Conservation (phyloP, 2,888 invertebrate genomes). For the Pyrrhosoma nymphula region DNA sequence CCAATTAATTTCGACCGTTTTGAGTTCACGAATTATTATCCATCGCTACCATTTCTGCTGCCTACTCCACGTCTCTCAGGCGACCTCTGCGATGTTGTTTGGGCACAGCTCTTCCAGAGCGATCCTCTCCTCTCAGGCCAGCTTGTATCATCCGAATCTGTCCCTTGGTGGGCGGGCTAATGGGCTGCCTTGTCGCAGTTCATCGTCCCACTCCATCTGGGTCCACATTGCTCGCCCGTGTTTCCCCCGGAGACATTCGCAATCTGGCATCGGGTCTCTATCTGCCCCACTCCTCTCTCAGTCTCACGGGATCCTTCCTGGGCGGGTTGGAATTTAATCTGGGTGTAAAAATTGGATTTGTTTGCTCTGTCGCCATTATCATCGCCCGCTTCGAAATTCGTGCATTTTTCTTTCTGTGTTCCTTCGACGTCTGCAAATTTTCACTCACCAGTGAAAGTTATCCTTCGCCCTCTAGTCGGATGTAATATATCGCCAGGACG, state of each 20-base stretch:
- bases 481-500: background rate
- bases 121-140: background rate
- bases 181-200: background rate
- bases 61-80: too few species aligned
- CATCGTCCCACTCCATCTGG: background rate
- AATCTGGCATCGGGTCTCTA: background rate
- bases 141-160: background rate
- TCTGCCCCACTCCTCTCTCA: background rate
- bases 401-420: background rate
- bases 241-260: background rate
- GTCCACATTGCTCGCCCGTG: background rate
- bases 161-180: conserved; percentile 20
- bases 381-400: background rate
- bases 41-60: too few species aligned
- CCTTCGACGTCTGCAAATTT: background rate
- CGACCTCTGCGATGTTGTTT: too few species aligned
- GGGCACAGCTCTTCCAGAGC: too few species aligned
- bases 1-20: too few species aligned
- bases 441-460: background rate
- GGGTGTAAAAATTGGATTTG: background rate
- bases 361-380: background rate
- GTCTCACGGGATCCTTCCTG: background rate
- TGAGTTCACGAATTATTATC: too few species aligned
- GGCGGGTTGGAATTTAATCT: background rate
- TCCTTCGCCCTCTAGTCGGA: background rate